Conservation (phyloP, 2,113 vertebrate genomes). For the Artemisiospiza belli region DNA sequence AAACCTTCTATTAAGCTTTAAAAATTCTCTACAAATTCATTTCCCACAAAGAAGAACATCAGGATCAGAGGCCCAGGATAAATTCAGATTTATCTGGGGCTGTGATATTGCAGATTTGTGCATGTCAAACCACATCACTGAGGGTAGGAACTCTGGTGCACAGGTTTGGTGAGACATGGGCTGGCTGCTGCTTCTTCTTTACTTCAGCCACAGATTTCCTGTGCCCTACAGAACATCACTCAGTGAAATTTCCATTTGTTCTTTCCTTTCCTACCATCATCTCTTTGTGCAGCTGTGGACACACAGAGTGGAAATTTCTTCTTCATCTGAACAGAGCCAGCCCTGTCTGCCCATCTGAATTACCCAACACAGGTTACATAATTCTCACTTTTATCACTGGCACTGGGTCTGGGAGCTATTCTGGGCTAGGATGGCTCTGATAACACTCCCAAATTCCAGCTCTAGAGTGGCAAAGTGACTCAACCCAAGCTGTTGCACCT, state of each 20-base stretch:
- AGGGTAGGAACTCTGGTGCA: neutral
- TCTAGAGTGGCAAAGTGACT: neutral
- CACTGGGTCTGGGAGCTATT: neutral
- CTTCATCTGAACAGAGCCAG: neutral
- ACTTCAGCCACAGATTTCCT: neutral
- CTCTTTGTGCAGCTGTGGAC: neutral
- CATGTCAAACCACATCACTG: neutral
- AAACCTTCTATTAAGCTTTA: neutral
- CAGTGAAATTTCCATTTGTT: neutral
- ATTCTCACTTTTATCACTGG: neutral
- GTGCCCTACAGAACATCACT: neutral
- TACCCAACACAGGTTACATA: neutral
- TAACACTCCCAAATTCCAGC: neutral
- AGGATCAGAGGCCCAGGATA: neutral
- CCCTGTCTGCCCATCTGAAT: neutral
- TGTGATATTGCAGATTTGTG: fast-evolving
- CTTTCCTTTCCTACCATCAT: neutral
- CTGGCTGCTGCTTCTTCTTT: neutral
- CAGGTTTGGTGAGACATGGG: neutral
- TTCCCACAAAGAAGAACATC: neutral
- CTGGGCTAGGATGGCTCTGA: neutral
- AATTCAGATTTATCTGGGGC: neutral
- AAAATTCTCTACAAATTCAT: neutral
- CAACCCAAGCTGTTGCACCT: neutral
- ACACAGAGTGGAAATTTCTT: neutral